These are phyloP conservation scores for Asbolus verrucosus DNA, from an alignment of 1,140 invertebrate species.

Conservation along the genomic window DNA sequence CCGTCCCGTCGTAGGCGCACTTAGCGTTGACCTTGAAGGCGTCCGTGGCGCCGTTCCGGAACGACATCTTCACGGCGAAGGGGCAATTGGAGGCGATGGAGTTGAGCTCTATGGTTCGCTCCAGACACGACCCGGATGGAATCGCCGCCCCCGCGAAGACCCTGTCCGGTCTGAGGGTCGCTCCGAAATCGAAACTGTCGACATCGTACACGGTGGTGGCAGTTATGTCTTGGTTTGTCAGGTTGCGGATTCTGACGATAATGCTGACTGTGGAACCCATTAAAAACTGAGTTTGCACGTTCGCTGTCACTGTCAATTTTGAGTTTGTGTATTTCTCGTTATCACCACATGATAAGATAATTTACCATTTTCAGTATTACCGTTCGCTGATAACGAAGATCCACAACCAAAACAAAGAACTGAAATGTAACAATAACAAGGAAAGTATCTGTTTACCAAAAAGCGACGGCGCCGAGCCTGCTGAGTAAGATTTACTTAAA, in stretches of 20 bases:
- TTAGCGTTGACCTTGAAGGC: neutral
- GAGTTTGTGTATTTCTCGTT: neutral
- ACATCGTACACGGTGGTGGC: neutral
- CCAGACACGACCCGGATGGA: neutral
- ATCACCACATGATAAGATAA: neutral
- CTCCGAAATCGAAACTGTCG: slow-evolving; percentile 13
- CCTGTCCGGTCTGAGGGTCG: neutral
- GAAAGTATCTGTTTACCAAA: too few species aligned
- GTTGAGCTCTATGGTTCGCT: neutral
- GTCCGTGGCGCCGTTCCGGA: neutral
- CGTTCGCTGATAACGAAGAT: too few species aligned
- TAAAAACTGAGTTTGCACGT: neutral
- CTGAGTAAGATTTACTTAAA: too few species aligned
- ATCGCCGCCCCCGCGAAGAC: neutral
- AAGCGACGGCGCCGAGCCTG: too few species aligned
- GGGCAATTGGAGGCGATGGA: slow-evolving; percentile 6
- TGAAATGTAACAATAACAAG: too few species aligned
- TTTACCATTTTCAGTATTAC: too few species aligned
- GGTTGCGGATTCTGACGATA: slow-evolving; percentile 7
- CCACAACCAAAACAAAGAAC: too few species aligned
- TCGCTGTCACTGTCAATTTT: slow-evolving; percentile 24
- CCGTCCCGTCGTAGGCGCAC: neutral
- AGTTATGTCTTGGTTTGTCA: neutral
- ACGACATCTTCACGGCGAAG: neutral
- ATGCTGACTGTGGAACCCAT: slow-evolving; percentile 16